phyloP scores from a whole-genome alignment of 2,888 invertebrate species.

The Chloromyia formosa region DNA sequence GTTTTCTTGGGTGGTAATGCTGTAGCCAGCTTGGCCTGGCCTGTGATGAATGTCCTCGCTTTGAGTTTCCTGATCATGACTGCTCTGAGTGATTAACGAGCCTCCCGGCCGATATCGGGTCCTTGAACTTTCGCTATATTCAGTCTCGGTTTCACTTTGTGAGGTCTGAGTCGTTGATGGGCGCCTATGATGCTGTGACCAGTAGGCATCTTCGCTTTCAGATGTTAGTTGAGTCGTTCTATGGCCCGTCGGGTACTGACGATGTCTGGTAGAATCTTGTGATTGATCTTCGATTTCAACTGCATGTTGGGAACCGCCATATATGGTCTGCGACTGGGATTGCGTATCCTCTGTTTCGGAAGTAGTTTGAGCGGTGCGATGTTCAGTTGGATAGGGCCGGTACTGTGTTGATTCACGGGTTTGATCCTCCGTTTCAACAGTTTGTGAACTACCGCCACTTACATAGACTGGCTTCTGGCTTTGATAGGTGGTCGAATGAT shows the following conservation, averaged over 20 bases:
- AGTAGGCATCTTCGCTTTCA: slow-evolving; percentile 35
- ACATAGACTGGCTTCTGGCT: background rate
- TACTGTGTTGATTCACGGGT: background rate
- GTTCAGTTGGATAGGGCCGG: background rate
- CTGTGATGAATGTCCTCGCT: slow-evolving; percentile 5
- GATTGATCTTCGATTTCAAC: slow-evolving; percentile 15
- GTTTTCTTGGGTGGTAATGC: slow-evolving; percentile 17
- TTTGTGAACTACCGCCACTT: background rate
- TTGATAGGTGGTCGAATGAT: slow-evolving; percentile 1
- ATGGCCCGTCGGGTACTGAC: slow-evolving; percentile 13
- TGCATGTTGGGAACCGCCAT: slow-evolving; percentile 1
- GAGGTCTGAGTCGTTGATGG: background rate
- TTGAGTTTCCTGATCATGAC: slow-evolving; percentile 21
- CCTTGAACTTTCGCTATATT: slow-evolving; percentile 3
- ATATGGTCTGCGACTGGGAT: background rate
- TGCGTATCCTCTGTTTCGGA: slow-evolving; percentile 10
- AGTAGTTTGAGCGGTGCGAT: background rate
- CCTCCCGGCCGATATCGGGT: slow-evolving; percentile 19
- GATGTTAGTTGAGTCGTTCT: background rate
- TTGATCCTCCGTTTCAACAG: background rate
- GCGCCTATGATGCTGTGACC: background rate
- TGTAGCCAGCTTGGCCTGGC: slow-evolving; percentile 25
- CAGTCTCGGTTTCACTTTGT: slow-evolving; percentile 26
- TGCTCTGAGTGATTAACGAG: background rate
- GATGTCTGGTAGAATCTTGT: slow-evolving; percentile 7